Conservation (phyloP, 2,797 vertebrate species). For the Rhinophrynus dorsalis region DNA sequence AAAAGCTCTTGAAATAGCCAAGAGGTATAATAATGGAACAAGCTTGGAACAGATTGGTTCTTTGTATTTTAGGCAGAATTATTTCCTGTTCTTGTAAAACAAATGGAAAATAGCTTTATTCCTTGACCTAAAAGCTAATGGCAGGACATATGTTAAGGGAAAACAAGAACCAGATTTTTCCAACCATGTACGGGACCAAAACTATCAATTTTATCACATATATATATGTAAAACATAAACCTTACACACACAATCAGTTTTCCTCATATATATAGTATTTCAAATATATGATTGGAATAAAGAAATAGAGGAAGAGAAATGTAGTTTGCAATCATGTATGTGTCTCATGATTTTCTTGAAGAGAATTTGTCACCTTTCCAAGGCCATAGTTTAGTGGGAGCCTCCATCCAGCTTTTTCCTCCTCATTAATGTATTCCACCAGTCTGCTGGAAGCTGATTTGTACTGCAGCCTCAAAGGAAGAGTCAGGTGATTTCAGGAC, state of each 20-base stretch:
- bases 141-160: not conserved
- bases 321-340: too few species aligned
- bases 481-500: too few species aligned
- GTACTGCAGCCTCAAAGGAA: too few species aligned
- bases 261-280: conserved; percentile 9
- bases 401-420: too few species aligned
- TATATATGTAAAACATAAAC: conserved; percentile 4
- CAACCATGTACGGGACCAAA: not conserved
- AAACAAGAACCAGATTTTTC: conserved; percentile 38
- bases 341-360: too few species aligned
- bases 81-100: not conserved
- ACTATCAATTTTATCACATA: conserved; percentile 7
- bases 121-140: not conserved
- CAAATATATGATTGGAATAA: too few species aligned
- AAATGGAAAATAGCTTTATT: conserved; percentile 1
- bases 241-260: conserved; percentile 25
- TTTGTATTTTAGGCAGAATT: not conserved
- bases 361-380: too few species aligned
- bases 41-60: not conserved
- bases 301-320: too few species aligned
- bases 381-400: too few species aligned
- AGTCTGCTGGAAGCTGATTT: too few species aligned
- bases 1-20: not conserved
- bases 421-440: too few species aligned
- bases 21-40: not conserved